phyloP scores from a whole-genome alignment of 2,888 invertebrate species.

The Caenorhabditis wallacei region DNA sequence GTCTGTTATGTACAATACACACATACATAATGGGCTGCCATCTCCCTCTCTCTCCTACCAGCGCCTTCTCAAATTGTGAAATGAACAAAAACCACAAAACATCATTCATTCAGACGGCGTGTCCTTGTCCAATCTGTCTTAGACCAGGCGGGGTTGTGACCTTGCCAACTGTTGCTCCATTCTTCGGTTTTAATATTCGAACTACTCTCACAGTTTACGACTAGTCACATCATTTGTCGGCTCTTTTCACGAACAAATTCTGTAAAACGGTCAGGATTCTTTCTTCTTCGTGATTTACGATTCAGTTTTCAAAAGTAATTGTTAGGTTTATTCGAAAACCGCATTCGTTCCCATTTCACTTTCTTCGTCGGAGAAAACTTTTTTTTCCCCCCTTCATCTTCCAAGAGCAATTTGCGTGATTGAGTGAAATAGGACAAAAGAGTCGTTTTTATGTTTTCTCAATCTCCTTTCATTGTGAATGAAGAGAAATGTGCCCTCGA shows the following conservation, averaged over 20 bases:
- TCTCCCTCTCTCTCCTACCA: conserved; percentile 1
- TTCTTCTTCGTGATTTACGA: conserved; percentile 7
- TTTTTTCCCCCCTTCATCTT: too few relatives aligned
- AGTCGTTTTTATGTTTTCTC: conserved; percentile 4
- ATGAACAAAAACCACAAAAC: conserved; percentile 30
- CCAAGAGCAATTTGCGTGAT: conserved; percentile 50
- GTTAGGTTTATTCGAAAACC: background rate
- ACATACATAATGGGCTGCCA: conserved; percentile 48
- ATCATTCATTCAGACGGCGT: conserved; percentile 39
- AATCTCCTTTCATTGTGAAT: conserved; percentile 2
- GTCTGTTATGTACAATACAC: conserved; percentile 40
- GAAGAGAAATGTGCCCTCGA: conserved; percentile 44
- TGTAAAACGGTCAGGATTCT: conserved; percentile 27
- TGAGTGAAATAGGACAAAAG: conserved; percentile 49
- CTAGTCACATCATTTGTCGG: background rate
- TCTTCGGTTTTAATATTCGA: background rate
- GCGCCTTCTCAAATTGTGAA: conserved; percentile 31
- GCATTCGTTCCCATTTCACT: background rate
- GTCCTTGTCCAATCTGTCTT: conserved; percentile 10
- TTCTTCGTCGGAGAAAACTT: background rate
- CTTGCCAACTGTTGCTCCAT: conserved; percentile 47
- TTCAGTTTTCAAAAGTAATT: conserved; percentile 21
- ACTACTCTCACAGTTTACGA: conserved; percentile 26
- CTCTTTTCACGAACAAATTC: background rate
- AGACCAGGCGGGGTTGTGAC: conserved; percentile 25